Conservation (phyloP, 2,797 vertebrate genomes). For the Hybognathus amarus region DNA sequence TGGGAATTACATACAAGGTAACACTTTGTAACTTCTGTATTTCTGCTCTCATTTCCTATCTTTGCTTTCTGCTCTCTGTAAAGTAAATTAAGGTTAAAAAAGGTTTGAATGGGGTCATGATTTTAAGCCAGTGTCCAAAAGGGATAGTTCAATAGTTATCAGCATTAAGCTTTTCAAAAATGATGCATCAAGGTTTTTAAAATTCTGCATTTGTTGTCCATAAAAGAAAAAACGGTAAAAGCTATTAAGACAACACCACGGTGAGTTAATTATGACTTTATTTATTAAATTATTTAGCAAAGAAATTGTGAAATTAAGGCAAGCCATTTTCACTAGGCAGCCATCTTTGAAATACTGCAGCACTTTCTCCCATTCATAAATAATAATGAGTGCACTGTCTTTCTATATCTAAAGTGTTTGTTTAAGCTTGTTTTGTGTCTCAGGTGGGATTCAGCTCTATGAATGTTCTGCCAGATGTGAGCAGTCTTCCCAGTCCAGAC, state of each 20-base stretch:
- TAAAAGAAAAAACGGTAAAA: no score
- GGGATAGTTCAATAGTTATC: no score
- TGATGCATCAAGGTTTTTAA: no score
- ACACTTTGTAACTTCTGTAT: not conserved
- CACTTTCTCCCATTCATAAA: not conserved
- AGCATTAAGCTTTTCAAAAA: no score
- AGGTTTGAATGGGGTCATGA: not conserved
- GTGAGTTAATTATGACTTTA: no score
- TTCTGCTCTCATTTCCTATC: not conserved
- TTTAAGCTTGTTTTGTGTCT: not conserved
- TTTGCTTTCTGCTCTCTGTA: not conserved
- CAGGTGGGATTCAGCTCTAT: not conserved
- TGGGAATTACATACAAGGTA: not conserved
- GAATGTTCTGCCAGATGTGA: not conserved
- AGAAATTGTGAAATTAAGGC: no score
- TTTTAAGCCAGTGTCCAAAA: not conserved
- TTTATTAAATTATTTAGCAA: no score
- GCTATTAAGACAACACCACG: no score
- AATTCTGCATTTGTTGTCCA: no score
- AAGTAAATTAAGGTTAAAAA: no score
- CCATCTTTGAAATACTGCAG: no score
- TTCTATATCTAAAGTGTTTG: not conserved
- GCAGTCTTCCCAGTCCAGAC: constrained; percentile 19
- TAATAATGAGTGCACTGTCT: not conserved
- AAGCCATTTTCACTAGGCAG: no score